These are phyloP conservation scores for Coecobrya sp. DNA, from an alignment of 2,888 invertebrate species.

Conservation along the genomic window DNA sequence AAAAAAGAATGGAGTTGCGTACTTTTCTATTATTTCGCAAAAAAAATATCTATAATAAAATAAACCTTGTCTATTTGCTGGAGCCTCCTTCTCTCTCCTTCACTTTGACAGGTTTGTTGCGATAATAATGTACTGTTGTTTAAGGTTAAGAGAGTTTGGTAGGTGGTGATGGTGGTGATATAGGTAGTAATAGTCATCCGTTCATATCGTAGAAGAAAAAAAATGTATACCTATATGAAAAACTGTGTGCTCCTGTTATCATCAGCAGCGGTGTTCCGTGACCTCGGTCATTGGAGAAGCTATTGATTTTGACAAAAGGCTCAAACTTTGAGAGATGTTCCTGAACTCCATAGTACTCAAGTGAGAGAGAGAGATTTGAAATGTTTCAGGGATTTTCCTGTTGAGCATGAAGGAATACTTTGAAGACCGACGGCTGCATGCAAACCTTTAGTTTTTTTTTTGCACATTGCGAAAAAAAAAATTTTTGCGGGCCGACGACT, in stretches of 20 bases:
- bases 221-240: too few species aligned
- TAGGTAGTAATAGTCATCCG: neutral
- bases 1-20: too few species aligned
- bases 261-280: neutral
- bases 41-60: neutral
- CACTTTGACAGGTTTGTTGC: constrained; percentile 3
- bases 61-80: constrained; percentile 10
- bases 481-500: too few species aligned
- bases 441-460: too few species aligned
- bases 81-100: neutral
- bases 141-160: neutral
- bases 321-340: neutral
- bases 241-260: neutral
- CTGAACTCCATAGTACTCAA: neutral
- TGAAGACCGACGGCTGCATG: too few species aligned
- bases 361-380: too few species aligned
- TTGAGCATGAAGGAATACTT: too few species aligned
- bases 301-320: constrained; percentile 19
- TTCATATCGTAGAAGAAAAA: too few species aligned
- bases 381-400: too few species aligned
- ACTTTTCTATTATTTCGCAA: neutral
- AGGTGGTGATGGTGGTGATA: neutral
- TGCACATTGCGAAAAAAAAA: too few species aligned
- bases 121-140: neutral
- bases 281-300: constrained; percentile 4